Percentiles rank a stretch among this genome's conserved stretches.
phyloP scores from a whole-genome alignment of 1,140 invertebrate species.

The Papilio polyxenes region DNA sequence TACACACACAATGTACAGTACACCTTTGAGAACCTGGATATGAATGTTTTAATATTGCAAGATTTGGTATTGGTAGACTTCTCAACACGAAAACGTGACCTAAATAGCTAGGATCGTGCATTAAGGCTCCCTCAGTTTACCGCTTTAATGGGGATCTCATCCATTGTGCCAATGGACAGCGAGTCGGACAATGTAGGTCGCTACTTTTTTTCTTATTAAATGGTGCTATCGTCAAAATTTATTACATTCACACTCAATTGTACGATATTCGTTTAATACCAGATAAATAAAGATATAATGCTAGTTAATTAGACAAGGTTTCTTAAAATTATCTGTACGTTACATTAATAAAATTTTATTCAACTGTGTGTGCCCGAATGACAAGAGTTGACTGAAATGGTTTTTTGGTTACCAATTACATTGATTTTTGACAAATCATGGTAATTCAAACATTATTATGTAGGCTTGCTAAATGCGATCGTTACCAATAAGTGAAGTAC shows the following conservation, averaged over 20 bases:
- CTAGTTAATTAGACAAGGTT: too few relatives aligned
- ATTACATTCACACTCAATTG: background rate
- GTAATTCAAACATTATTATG: too few relatives aligned
- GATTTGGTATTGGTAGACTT: background rate
- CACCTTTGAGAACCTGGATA: too few relatives aligned
- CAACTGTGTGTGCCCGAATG: too few relatives aligned
- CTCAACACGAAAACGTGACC: constrained; percentile 13
- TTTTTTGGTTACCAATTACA: too few relatives aligned
- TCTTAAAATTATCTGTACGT: too few relatives aligned
- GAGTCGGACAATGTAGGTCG: constrained; percentile 17
- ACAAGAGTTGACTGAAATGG: too few relatives aligned
- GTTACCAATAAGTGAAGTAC: too few relatives aligned
- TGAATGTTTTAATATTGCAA: background rate
- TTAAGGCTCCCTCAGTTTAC: constrained; percentile 4
- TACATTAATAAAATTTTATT: too few relatives aligned
- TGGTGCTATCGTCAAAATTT: constrained; percentile 4
- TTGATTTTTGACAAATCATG: too few relatives aligned
- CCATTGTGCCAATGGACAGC: constrained; percentile 31
- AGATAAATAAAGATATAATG: background rate
- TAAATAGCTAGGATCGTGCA: background rate
- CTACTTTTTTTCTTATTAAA: constrained; percentile 20
- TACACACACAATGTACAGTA: too few relatives aligned
- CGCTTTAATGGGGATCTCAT: constrained; percentile 31
- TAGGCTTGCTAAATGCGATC: too few relatives aligned
- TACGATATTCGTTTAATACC: background rate